Evolutionary conservation across 2,113 vertebrate genomes (phyloP).

Genomic region (Speoplatyrhinus poulsoni): DNA sequence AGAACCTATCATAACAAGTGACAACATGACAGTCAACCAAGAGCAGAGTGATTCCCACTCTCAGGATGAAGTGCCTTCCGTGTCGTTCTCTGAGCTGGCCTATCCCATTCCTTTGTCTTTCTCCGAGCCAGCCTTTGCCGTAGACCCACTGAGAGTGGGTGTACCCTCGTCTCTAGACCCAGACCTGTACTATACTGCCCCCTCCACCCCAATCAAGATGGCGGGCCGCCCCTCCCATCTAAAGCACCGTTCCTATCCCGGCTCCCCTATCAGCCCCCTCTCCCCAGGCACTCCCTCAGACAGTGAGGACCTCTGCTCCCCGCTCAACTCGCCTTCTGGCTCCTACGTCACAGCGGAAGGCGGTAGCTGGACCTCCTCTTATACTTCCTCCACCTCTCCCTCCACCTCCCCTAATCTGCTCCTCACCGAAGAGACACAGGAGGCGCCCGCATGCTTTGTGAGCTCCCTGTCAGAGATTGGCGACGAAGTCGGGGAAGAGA

Average conservation of each 20-base stretch:
- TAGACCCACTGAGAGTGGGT: conserved; percentile 75
- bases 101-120: conserved; percentile 76
- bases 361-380: conserved; percentile 89
- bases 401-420: conserved; percentile 87
- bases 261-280: conserved; percentile 71
- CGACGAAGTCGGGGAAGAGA: conserved; percentile 76
- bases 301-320: conserved; percentile 82
- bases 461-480: conserved; percentile 76
- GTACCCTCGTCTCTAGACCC: conserved; percentile 74
- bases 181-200: conserved; percentile 89
- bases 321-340: conserved; percentile 89
- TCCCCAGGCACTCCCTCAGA: conserved; percentile 75
- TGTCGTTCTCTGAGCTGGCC: conserved; percentile 71
- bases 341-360: conserved; percentile 95
- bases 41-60: conserved; percentile 64
- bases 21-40: conserved; percentile 52
- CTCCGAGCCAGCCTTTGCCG: conserved; percentile 74
- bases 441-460: conserved; percentile 72
- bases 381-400: conserved; percentile 82
- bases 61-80: conserved; percentile 88
- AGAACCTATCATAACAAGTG: conserved; percentile 50
- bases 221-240: conserved; percentile 68
- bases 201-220: conserved; percentile 87
- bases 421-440: conserved; percentile 77
- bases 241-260: conserved; percentile 68